Evolutionary conservation across 2,113 vertebrate species (phyloP).

Genomic region (Cyprichromis sp.): DNA sequence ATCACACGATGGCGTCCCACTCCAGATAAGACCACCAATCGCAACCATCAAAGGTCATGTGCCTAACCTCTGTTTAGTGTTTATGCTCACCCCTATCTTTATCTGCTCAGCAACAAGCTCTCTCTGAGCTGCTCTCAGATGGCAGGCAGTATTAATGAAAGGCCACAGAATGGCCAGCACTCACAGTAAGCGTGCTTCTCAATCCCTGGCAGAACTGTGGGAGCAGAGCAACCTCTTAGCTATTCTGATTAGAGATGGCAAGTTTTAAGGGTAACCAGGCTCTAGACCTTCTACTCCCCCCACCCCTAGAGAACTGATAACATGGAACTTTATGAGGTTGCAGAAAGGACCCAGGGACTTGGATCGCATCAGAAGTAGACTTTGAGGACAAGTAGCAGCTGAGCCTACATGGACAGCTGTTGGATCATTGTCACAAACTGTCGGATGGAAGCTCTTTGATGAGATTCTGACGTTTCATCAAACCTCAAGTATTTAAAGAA

Average conservation of each 20-base stretch:
- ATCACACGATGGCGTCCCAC: neutral
- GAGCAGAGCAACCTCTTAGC: constrained; percentile 16
- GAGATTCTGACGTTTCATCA: neutral
- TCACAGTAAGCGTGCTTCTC: constrained; percentile 17
- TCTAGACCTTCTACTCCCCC: neutral
- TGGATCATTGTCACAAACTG: constrained; percentile 3
- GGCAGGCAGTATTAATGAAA: constrained; percentile 42
- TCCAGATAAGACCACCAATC: constrained; percentile 38
- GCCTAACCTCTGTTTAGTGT: constrained; percentile 34
- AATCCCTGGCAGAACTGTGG: constrained; percentile 13
- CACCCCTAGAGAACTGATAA: neutral
- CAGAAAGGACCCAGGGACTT: neutral
- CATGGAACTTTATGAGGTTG: neutral
- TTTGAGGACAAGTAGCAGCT: neutral
- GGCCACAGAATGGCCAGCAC: constrained; percentile 18
- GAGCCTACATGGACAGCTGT: constrained; percentile 29
- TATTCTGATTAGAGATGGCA: constrained; percentile 1
- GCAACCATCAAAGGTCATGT: constrained; percentile 25
- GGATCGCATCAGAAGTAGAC: neutral
- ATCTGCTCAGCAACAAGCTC: constrained; percentile 67
- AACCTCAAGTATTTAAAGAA: neutral
- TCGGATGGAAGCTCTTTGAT: constrained; percentile 1
- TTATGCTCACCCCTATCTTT: constrained; percentile 27
- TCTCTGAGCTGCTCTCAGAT: constrained; percentile 51
- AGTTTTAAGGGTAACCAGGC: neutral